Evolutionary conservation across 1,140 invertebrate species (phyloP).

Genomic region (Papilio machaon): DNA sequence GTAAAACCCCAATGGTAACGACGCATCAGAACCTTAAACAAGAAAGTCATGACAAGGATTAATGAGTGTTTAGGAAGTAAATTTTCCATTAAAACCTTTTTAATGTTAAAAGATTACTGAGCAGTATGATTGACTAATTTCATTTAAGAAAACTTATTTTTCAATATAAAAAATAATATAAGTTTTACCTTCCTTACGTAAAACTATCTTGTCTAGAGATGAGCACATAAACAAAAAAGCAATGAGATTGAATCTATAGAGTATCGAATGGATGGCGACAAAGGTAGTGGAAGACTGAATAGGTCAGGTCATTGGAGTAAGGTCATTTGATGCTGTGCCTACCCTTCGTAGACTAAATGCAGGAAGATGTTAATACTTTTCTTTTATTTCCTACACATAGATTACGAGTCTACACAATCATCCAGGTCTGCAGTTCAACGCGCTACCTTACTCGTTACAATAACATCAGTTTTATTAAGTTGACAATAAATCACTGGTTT

Average conservation of each 20-base stretch:
- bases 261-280: too few relatives aligned
- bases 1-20: background rate
- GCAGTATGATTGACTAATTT: too few relatives aligned
- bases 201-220: too few relatives aligned
- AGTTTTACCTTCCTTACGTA: too few relatives aligned
- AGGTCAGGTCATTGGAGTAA: too few relatives aligned
- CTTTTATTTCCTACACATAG: constrained; percentile 50
- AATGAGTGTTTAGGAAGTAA: constrained; percentile 1
- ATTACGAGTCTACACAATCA: constrained; percentile 75
- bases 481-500: constrained; percentile 55
- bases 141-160: too few relatives aligned
- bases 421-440: constrained; percentile 56
- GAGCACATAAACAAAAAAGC: too few relatives aligned
- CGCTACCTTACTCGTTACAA: constrained; percentile 45
- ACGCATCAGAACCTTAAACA: background rate
- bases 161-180: too few relatives aligned
- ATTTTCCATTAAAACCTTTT: constrained; percentile 1
- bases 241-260: too few relatives aligned
- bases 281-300: too few relatives aligned
- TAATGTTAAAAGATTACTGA: background rate
- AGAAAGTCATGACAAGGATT: background rate
- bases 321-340: too few relatives aligned
- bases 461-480: constrained; percentile 51
- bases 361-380: background rate
- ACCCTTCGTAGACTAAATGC: too few relatives aligned